Evolutionary conservation across 2,797 vertebrate species (phyloP).

Genomic region (Megalops cyprinoides): DNA sequence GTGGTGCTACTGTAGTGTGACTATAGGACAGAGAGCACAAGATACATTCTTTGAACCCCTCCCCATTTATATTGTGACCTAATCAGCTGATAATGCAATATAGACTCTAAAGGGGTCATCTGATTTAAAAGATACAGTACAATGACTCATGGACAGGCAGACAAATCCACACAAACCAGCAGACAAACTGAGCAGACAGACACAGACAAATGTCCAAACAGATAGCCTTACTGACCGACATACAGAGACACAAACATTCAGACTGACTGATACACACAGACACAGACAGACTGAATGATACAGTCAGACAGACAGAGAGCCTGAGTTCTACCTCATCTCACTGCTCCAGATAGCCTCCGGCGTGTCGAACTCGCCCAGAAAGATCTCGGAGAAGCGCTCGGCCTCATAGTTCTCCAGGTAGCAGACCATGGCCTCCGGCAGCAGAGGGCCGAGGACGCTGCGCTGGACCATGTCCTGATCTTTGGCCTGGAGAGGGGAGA

Average conservation of each 20-base stretch:
- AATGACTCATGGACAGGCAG: no score
- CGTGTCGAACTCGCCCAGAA: slow-evolving; percentile 97
- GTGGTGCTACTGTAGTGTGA: no score
- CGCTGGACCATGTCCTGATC: slow-evolving; percentile 94
- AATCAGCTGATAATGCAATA: no score
- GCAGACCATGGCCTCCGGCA: slow-evolving; percentile 99
- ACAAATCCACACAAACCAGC: no score
- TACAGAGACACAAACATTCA: not conserved
- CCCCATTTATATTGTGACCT: no score
- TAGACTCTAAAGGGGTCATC: no score
- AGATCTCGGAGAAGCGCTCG: slow-evolving; percentile 97
- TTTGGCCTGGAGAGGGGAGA: slow-evolving; percentile 75
- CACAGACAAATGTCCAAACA: not conserved
- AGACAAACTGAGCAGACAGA: no score
- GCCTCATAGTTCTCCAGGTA: slow-evolving; percentile 98
- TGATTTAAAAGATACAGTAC: no score
- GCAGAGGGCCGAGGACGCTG: slow-evolving; percentile 90
- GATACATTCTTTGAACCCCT: no score
- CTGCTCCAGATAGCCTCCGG: slow-evolving; percentile 99
- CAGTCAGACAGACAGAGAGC: not conserved
- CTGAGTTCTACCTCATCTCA: slow-evolving; percentile 92
- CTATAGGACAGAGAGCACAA: no score
- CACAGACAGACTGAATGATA: not conserved
- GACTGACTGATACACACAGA: not conserved
- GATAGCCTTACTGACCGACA: no score